Evolutionary conservation across 2,888 invertebrate species (phyloP).

Genomic region (Rhodophaea formosa): DNA sequence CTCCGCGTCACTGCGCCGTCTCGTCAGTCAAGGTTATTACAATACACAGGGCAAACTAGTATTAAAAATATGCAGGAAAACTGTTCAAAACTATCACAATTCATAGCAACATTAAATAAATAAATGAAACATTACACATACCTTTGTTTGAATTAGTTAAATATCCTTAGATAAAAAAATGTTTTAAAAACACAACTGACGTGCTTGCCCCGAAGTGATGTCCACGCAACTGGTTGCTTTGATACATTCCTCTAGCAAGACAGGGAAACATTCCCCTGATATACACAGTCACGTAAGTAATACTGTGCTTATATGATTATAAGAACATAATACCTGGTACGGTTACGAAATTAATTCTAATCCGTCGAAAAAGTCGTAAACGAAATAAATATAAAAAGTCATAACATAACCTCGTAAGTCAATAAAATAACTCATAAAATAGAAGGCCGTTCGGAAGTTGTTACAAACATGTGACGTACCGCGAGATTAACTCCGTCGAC

Average conservation of each 20-base stretch:
- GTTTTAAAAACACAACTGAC: neutral
- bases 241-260: neutral
- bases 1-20: neutral
- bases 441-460: constrained; percentile 5
- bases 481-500: constrained; percentile 64
- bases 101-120: neutral
- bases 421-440: constrained; percentile 6
- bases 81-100: neutral
- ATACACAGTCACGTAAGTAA: too few species aligned
- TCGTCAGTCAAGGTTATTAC: neutral
- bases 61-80: neutral
- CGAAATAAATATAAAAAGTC: neutral
- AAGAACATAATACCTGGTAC: neutral
- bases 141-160: neutral
- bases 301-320: too few species aligned
- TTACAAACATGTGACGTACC: constrained; percentile 42
- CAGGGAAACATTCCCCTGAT: neutral
- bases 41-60: neutral
- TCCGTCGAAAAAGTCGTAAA: neutral
- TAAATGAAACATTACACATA: neutral
- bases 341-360: neutral
- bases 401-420: neutral
- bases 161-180: neutral
- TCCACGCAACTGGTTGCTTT: neutral
- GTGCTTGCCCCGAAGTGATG: neutral